phyloP scores from a whole-genome alignment of 2,888 invertebrate genomes.

The Plagiodera versicolora region DNA sequence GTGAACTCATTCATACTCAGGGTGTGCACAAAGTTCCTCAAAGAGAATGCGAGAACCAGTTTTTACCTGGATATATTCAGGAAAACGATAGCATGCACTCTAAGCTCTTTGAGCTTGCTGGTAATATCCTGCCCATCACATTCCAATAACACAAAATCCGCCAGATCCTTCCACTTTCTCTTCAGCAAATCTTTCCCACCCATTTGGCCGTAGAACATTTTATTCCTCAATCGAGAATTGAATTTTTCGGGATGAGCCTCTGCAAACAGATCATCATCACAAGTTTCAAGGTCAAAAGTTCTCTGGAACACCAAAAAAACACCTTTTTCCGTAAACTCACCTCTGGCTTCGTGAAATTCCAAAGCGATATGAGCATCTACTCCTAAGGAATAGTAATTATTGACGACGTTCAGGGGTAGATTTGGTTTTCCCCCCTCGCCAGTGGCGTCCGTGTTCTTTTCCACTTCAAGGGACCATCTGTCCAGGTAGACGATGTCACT shows the following conservation, averaged over 20 bases:
- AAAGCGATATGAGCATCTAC: constrained; percentile 98
- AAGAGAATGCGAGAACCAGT: too few species aligned
- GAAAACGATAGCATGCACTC: constrained; percentile 95
- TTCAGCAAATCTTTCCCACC: constrained; percentile 96
- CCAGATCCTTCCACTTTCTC: constrained; percentile 94
- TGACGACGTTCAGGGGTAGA: constrained; percentile 92
- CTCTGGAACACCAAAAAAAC: too few species aligned
- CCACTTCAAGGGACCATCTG: constrained; percentile 85
- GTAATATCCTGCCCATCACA: constrained; percentile 96
- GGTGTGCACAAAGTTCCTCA: too few species aligned
- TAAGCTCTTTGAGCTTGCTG: constrained; percentile 85
- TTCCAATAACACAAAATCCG: constrained; percentile 91
- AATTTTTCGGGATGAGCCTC: constrained; percentile 98
- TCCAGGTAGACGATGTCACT: constrained; percentile 90
- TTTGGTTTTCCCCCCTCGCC: constrained; percentile 79
- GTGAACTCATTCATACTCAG: too few species aligned
- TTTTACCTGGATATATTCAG: constrained; percentile 95
- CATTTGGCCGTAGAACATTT: constrained; percentile 97
- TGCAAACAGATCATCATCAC: constrained; percentile 54
- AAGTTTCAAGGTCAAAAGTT: too few species aligned
- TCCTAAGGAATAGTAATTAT: constrained; percentile 97
- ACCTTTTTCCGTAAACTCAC: too few species aligned
- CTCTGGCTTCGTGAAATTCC: constrained; percentile 97
- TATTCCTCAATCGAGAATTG: constrained; percentile 94
- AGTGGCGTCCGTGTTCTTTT: constrained; percentile 70